These are phyloP conservation scores for Turnix velox DNA, from an alignment of 2,113 vertebrate species.

Conservation along the genomic window DNA sequence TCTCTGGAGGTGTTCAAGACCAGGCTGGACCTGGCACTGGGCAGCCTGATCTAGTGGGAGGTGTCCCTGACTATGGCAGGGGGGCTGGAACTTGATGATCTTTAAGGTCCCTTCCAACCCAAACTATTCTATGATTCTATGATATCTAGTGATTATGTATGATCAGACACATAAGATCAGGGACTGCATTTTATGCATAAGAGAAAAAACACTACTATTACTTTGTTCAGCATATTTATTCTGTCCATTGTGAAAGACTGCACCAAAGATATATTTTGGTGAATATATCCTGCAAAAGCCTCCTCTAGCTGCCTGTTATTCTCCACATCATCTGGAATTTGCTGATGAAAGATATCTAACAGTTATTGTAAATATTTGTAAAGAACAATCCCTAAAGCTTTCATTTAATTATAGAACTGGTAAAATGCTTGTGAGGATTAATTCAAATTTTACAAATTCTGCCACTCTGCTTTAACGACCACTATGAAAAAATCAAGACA, in stretches of 20 bases:
- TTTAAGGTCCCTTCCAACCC: too few relatives aligned
- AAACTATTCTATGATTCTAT: too few relatives aligned
- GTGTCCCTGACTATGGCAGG: too few relatives aligned
- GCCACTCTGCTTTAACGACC: background rate
- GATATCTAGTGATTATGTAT: background rate
- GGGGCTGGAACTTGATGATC: too few relatives aligned
- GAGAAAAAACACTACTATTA: background rate
- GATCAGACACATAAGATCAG: background rate
- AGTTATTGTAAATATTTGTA: background rate
- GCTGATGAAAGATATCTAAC: background rate
- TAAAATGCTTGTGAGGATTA: background rate
- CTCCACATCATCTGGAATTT: background rate
- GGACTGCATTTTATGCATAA: background rate
- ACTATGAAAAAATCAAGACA: background rate
- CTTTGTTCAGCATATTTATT: background rate
- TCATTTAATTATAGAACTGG: background rate
- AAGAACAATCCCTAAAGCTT: background rate
- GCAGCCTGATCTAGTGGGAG: too few relatives aligned
- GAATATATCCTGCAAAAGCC: background rate
- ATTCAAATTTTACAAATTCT: background rate
- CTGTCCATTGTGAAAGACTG: background rate
- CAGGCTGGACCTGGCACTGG: too few relatives aligned
- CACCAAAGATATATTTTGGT: background rate
- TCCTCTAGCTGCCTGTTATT: background rate
- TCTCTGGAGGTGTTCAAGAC: too few relatives aligned